A percentile compares a stretch with the other conserved stretches of the same genome.
phyloP scores from a whole-genome alignment of 2,113 vertebrate genomes.

The Lamprologus tigripictilis region DNA sequence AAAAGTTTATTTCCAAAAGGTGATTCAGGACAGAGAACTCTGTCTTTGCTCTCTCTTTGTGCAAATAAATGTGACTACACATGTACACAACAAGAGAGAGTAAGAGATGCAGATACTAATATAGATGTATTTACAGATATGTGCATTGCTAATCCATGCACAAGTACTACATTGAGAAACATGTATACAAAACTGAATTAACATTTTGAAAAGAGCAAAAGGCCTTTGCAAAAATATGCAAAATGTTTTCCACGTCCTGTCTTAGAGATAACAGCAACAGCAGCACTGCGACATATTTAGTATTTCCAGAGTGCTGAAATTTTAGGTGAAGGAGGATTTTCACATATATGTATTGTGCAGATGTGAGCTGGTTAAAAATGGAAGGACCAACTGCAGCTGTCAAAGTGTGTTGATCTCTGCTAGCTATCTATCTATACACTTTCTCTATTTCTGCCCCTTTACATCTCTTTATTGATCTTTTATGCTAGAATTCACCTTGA shows the following conservation, averaged over 20 bases:
- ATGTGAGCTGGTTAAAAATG: background rate
- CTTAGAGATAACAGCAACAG: fast-evolving
- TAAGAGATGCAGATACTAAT: background rate
- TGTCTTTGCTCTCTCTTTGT: background rate
- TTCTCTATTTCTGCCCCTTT: background rate
- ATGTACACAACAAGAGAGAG: background rate
- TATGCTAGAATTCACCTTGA: background rate
- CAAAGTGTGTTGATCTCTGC: fast-evolving
- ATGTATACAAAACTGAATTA: background rate
- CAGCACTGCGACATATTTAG: background rate
- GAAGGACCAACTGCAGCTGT: background rate
- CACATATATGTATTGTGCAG: background rate
- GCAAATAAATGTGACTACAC: background rate
- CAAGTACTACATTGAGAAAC: background rate
- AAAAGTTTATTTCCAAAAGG: slow-evolving; percentile 23
- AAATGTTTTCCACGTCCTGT: fast-evolving
- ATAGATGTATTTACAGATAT: background rate
- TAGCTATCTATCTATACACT: fast-evolving
- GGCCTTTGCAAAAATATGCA: background rate
- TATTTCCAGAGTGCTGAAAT: background rate
- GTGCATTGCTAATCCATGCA: background rate
- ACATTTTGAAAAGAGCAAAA: background rate
- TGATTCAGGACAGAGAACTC: background rate
- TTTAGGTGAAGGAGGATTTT: background rate
- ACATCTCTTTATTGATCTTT: background rate